Evolutionary conservation across 92 coral and sea anemone genomes (phyloP).

Genomic region (Phenganax marumi): DNA sequence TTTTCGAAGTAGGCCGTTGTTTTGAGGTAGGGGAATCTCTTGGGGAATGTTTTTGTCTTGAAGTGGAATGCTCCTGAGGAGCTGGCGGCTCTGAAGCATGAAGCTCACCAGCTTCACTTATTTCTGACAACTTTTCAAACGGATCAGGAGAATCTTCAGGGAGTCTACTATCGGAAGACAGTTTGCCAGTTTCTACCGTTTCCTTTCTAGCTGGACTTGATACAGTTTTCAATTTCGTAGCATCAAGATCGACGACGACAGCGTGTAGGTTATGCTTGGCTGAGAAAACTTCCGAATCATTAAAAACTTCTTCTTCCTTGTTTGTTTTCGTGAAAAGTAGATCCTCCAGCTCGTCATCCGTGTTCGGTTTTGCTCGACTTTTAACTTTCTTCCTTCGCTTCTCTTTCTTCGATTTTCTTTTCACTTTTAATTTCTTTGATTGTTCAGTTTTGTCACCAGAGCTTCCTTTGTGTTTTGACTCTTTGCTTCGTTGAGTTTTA

Average conservation of each 20-base stretch:
- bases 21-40: too few species aligned
- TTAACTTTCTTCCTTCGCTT: slow-evolving; percentile 4
- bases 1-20: not conserved
- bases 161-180: not conserved
- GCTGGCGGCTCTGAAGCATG: not conserved
- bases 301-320: slow-evolving; percentile 34
- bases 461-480: slow-evolving; percentile 1
- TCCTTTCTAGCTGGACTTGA: slow-evolving; percentile 6
- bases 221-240: not conserved
- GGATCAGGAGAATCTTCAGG: not conserved
- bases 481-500: not conserved
- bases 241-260: slow-evolving; percentile 31
- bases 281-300: slow-evolving; percentile 19
- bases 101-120: not conserved
- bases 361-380: not conserved
- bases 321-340: slow-evolving; percentile 26
- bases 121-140: not conserved
- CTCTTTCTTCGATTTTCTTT: slow-evolving; percentile 1
- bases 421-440: not conserved
- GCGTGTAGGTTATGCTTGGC: slow-evolving; percentile 27
- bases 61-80: too few species aligned
- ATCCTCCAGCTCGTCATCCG: slow-evolving; percentile 30
- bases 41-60: too few species aligned
- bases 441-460: not conserved
- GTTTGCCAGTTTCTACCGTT: not conserved